These are phyloP conservation scores for Baronia brevicornis DNA, from an alignment of 2,888 invertebrate species.

Conservation along the genomic window DNA sequence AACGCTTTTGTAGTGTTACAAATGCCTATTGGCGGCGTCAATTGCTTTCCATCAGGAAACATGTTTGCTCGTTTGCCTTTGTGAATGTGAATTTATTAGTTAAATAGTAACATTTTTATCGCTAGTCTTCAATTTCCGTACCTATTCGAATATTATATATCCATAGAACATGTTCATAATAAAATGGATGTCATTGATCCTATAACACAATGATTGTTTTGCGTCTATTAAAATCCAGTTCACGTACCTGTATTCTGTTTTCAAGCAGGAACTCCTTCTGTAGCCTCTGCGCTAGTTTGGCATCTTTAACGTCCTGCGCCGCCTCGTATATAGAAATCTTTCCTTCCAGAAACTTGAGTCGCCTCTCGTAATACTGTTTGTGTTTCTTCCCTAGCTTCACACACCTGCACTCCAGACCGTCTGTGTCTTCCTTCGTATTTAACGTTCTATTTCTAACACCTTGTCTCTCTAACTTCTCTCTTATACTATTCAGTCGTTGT, in stretches of 20 bases:
- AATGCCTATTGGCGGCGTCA: no score
- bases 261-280: constrained; percentile 76
- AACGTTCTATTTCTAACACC: constrained; percentile 69
- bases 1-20: no score
- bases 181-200: no score
- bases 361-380: constrained; percentile 80
- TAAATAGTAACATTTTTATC: no score
- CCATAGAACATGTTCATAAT: no score
- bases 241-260: constrained; percentile 61
- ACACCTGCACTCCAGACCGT: constrained; percentile 66
- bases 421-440: constrained; percentile 55
- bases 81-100: no score
- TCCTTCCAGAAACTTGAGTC: constrained; percentile 78
- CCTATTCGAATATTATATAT: no score
- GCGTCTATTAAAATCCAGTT: neutral
- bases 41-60: no score
- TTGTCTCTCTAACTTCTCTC: constrained; percentile 77
- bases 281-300: constrained; percentile 77
- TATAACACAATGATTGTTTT: neutral
- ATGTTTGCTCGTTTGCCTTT: no score
- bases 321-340: constrained; percentile 81
- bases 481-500: constrained; percentile 78
- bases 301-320: constrained; percentile 77
- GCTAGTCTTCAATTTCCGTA: no score
- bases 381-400: constrained; percentile 74